phyloP scores from a whole-genome alignment of 2,113 vertebrate species.

The Hemibagrus wyckioides region DNA sequence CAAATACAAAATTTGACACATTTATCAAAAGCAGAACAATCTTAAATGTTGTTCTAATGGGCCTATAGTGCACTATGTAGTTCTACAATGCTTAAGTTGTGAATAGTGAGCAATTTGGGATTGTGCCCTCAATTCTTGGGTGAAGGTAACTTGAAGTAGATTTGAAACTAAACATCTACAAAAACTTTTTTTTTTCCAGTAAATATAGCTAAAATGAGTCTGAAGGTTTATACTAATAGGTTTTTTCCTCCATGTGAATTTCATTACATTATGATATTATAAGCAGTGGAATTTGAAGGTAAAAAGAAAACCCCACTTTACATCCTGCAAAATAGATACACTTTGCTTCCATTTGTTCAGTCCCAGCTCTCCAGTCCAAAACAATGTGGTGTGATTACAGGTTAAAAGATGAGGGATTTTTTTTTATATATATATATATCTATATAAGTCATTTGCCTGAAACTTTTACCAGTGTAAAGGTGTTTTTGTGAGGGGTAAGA shows the following conservation, averaged over 20 bases:
- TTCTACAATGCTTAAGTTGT: not conserved
- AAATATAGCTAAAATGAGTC: not conserved
- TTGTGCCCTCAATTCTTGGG: not conserved
- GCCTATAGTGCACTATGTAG: not conserved
- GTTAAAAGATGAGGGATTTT: not conserved
- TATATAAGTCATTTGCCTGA: constrained; percentile 80
- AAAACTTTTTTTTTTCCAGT: not conserved
- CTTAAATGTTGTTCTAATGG: not conserved
- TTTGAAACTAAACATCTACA: not conserved
- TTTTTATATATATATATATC: no score
- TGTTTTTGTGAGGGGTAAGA: constrained; percentile 72
- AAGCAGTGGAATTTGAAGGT: not conserved
- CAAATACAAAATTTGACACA: not conserved
- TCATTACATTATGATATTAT: not conserved
- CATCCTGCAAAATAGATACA: constrained; percentile 10
- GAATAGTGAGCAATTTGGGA: not conserved
- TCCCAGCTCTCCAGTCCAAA: constrained; percentile 4
- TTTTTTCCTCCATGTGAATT: not conserved
- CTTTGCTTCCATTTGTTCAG: constrained; percentile 3
- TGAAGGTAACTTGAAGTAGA: not conserved
- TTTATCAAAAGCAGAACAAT: not conserved
- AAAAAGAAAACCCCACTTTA: not conserved
- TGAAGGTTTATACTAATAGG: not conserved
- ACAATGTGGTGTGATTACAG: constrained; percentile 14
- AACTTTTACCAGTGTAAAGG: constrained; percentile 70